phyloP scores from a whole-genome alignment of 2,113 vertebrate genomes.

The Cricetomys ansorgei region DNA sequence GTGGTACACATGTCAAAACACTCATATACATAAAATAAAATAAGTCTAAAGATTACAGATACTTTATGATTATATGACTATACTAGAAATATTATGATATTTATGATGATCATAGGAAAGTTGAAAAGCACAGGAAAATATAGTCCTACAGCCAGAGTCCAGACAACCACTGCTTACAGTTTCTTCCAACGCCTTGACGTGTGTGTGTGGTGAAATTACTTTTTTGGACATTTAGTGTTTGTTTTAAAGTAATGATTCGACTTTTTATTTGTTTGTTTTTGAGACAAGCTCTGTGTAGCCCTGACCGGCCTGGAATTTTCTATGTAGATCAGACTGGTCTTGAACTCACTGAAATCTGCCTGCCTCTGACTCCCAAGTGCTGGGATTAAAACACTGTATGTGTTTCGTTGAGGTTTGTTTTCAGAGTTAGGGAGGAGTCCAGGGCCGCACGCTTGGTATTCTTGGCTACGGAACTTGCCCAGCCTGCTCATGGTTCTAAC shows the following conservation, averaged over 20 bases:
- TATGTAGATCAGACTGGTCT: not conserved
- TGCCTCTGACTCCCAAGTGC: not conserved
- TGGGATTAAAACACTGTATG: not conserved
- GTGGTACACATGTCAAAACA: not conserved
- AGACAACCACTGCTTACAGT: slow-evolving; percentile 1
- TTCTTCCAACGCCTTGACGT: not conserved
- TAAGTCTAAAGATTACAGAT: not conserved
- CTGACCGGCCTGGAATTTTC: not conserved
- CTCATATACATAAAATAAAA: not conserved
- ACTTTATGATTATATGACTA: not conserved
- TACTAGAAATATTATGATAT: no score
- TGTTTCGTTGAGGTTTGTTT: not conserved
- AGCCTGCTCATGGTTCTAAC: not conserved
- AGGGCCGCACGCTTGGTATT: not conserved
- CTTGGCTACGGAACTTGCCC: not conserved
- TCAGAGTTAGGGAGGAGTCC: not conserved
- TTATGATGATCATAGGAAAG: slow-evolving; percentile 18
- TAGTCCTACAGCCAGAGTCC: slow-evolving; percentile 3
- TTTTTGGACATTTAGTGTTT: slow-evolving; percentile 27
- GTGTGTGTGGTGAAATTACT: slow-evolving; percentile 10
- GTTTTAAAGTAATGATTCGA: slow-evolving; percentile 50
- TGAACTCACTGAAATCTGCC: not conserved
- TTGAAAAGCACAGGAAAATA: slow-evolving; percentile 19
- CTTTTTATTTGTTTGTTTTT: not conserved
- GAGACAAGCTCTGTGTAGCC: not conserved